phyloP scores from a whole-genome alignment of 1,140 invertebrate species.

The Pteromalus puparum region DNA sequence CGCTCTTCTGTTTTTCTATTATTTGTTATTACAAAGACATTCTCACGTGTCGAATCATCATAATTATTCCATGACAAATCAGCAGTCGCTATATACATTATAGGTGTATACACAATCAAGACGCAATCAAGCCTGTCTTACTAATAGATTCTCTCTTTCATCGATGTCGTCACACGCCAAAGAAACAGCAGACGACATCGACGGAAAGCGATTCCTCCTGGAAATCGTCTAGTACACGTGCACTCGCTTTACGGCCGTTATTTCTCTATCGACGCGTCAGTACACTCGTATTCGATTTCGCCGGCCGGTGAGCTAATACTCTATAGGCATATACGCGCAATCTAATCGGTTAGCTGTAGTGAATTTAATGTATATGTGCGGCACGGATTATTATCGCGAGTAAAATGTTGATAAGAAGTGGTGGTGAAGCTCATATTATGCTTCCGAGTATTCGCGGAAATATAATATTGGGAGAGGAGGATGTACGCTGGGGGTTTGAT shows the following conservation, averaged over 20 bases:
- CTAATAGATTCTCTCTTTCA: constrained; percentile 21
- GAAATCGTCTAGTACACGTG: not conserved
- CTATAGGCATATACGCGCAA: not conserved
- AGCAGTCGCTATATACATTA: too few relatives aligned
- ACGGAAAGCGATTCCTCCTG: not conserved
- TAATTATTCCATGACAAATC: too few relatives aligned
- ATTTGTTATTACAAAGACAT: too few relatives aligned
- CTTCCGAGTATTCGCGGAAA: too few relatives aligned
- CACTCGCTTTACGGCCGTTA: not conserved
- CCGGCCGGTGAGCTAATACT: not conserved
- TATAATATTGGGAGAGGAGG: too few relatives aligned
- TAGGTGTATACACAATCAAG: not conserved
- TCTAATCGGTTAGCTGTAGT: not conserved
- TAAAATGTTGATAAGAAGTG: too few relatives aligned
- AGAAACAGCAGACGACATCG: not conserved
- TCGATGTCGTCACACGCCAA: constrained; percentile 12
- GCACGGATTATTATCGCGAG: too few relatives aligned
- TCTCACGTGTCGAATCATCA: too few relatives aligned
- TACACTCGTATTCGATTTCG: not conserved
- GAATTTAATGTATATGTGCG: too few relatives aligned
- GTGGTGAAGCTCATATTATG: too few relatives aligned
- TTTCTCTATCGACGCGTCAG: not conserved
- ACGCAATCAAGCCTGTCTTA: constrained; percentile 18
- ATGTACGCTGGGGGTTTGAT: too few relatives aligned
- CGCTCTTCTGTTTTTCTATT: too few relatives aligned